These are phyloP conservation scores for Portevinia maculata DNA, from an alignment of 2,888 invertebrate genomes.

Conservation along the genomic window DNA sequence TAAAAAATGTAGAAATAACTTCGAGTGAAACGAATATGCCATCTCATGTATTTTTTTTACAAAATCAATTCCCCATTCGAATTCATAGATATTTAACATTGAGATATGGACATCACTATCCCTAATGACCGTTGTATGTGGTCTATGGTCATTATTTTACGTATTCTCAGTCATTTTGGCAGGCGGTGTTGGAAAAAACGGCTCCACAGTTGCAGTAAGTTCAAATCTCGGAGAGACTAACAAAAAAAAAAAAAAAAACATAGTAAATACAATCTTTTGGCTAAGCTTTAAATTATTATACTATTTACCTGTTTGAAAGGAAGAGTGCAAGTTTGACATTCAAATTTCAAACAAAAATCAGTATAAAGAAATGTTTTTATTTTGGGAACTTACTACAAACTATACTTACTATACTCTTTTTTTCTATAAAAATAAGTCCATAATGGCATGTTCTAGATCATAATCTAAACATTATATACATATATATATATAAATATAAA, in stretches of 20 bases:
- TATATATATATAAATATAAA: not conserved
- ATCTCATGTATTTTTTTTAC: constrained; percentile 3
- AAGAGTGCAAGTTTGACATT: constrained; percentile 50
- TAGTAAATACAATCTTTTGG: constrained; percentile 78
- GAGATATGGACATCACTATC: constrained; percentile 91
- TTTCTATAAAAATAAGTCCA: constrained; percentile 53
- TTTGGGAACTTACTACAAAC: constrained; percentile 60
- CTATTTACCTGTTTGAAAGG: constrained; percentile 38
- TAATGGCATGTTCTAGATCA: constrained; percentile 64
- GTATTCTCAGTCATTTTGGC: constrained; percentile 91
- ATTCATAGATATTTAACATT: constrained; percentile 85
- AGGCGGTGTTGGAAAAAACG: constrained; percentile 99
- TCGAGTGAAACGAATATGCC: constrained; percentile 4
- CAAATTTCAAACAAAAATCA: constrained; percentile 17
- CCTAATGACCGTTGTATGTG: constrained; percentile 88
- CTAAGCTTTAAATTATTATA: constrained; percentile 69
- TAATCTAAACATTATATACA: not conserved
- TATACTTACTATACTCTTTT: constrained; percentile 25
- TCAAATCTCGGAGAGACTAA: constrained; percentile 76
- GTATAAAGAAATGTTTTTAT: constrained; percentile 35
- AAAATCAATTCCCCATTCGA: constrained; percentile 60
- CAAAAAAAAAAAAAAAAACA: too few species aligned
- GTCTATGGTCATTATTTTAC: constrained; percentile 88
- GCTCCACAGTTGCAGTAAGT: constrained; percentile 99
- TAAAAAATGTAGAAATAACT: constrained; percentile 9